These are phyloP conservation scores for Andrena praecox DNA, from an alignment of 2,888 invertebrate genomes.

Conservation along the genomic window DNA sequence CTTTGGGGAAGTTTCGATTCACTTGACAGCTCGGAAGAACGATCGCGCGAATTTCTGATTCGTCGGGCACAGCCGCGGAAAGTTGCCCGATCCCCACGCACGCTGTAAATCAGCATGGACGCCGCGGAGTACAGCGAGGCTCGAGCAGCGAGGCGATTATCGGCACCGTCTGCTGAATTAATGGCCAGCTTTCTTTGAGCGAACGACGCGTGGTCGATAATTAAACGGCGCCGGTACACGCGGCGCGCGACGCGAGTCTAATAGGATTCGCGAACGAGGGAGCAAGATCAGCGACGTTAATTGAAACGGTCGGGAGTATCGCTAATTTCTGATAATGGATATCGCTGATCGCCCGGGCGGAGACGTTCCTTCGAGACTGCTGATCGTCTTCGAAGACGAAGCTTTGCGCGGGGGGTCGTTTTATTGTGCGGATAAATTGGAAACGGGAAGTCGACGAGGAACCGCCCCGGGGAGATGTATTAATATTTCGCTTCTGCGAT, in stretches of 20 bases:
- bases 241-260: neutral
- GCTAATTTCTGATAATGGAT: constrained; percentile 10
- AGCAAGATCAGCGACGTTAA: neutral
- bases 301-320: neutral
- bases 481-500: constrained; percentile 8
- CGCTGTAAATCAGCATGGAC: constrained; percentile 58
- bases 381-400: neutral
- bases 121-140: constrained; percentile 12
- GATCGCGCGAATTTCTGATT: constrained; percentile 68
- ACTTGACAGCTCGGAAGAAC: constrained; percentile 65
- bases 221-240: constrained; percentile 19
- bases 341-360: neutral
- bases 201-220: constrained; percentile 27
- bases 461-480: neutral
- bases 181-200: constrained; percentile 5
- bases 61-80: constrained; percentile 49
- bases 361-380: neutral
- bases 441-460: constrained; percentile 12
- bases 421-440: constrained; percentile 20
- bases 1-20: constrained; percentile 69
- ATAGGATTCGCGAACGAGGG: neutral
- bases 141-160: constrained; percentile 49
- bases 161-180: constrained; percentile 47
- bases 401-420: neutral
- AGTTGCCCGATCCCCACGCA: constrained; percentile 53